A percentile compares a stretch with the other conserved stretches of the same genome.
These are phyloP conservation scores for Mus caroli DNA, from an alignment of 2,797 vertebrate species.

Conservation along the genomic window DNA sequence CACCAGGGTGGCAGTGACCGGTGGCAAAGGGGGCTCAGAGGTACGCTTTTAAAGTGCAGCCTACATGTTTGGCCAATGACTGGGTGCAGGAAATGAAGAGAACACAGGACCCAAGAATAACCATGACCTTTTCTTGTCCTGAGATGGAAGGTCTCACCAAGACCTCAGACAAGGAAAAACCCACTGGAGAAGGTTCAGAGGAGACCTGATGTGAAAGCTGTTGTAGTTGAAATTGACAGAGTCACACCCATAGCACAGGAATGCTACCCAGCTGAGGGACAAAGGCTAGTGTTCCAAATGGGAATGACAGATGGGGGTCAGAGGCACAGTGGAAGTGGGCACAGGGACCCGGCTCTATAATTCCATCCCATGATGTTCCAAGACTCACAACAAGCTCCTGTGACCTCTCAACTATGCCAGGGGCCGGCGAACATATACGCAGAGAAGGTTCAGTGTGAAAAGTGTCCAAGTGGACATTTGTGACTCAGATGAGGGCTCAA, in stretches of 20 bases:
- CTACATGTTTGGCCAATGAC: not conserved
- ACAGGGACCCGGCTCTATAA: not conserved
- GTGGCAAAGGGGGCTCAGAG: not conserved
- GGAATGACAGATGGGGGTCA: not conserved
- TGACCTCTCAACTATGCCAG: not conserved
- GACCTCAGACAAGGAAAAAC: not conserved
- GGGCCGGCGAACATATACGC: not conserved
- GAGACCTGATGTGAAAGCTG: not conserved
- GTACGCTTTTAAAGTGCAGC: not conserved
- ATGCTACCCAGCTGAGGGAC: not conserved
- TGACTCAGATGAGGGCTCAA: not conserved
- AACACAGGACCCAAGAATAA: not conserved
- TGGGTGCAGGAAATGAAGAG: not conserved
- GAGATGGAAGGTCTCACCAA: conserved; percentile 6
- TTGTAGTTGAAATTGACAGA: not conserved
- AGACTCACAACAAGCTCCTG: not conserved
- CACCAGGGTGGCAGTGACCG: not conserved
- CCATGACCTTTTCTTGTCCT: not conserved
- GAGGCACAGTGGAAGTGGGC: not conserved
- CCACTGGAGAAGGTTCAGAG: not conserved
- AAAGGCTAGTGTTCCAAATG: not conserved
- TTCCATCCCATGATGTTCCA: not conserved
- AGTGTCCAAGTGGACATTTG: not conserved
- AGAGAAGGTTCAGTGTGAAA: not conserved
- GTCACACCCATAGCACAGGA: not conserved